A percentile compares a stretch with the other conserved stretches of the same genome.
Conservation (phyloP, 2,797 vertebrate genomes). For the Hyperoplus immaculatus region DNA sequence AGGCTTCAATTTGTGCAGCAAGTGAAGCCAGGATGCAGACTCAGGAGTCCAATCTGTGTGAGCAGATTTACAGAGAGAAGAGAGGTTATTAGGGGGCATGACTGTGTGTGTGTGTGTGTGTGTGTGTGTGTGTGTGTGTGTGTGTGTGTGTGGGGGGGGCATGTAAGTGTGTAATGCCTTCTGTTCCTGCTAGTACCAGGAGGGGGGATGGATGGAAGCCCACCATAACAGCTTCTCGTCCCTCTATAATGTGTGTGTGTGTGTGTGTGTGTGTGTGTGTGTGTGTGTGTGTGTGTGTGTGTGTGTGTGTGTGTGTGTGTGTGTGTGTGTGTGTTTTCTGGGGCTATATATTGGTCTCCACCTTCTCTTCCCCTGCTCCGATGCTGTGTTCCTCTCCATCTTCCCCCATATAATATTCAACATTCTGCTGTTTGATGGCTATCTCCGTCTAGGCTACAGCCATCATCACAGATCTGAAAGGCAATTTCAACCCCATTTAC, state of each 20-base stretch:
- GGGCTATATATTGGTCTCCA: constrained; percentile 21
- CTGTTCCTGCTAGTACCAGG: constrained; percentile 59
- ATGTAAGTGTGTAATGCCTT: constrained; percentile 43
- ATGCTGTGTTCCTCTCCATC: constrained; percentile 34
- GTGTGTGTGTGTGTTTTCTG: background rate
- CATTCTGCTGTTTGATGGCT: constrained; percentile 50
- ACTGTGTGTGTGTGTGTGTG: constrained; percentile 43
- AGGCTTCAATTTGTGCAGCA: constrained; percentile 78
- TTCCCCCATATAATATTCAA: constrained; percentile 48
- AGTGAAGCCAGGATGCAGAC: constrained; percentile 74
- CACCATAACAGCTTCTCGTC: constrained; percentile 52
- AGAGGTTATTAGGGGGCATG: constrained; percentile 73
- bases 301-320: constrained; percentile 10
- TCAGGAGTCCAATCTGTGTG: constrained; percentile 69
- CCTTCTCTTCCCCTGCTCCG: constrained; percentile 8
- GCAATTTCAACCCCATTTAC: constrained; percentile 52
- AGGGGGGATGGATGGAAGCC: constrained; percentile 56
- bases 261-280: background rate
- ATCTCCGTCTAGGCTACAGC: constrained; percentile 33
- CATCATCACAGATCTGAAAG: constrained; percentile 55
- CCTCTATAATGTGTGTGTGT: constrained; percentile 18
- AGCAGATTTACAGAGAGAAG: constrained; percentile 74
- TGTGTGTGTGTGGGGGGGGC: constrained; percentile 9
- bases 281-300: constrained; percentile 5
- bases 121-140: constrained; percentile 25